Evolutionary conservation across 2,888 invertebrate species (phyloP).

Genomic region (Leucozona laternaria): DNA sequence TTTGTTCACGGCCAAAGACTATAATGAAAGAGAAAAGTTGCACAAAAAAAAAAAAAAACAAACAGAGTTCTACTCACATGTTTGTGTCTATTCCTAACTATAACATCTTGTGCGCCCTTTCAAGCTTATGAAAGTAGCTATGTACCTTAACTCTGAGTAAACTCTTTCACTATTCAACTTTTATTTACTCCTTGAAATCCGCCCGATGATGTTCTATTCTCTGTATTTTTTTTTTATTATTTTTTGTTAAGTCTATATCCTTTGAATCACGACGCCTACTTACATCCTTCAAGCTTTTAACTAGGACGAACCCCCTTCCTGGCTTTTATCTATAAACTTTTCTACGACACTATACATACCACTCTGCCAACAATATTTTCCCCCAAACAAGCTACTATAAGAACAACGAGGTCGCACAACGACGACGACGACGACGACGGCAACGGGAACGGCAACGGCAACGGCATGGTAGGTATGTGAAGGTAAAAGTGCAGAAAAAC

Average conservation of each 20-base stretch:
- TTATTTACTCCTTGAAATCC: conserved; percentile 44
- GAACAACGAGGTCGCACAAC: not conserved
- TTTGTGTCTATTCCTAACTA: not conserved
- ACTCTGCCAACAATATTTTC: not conserved
- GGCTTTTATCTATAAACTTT: conserved; percentile 46
- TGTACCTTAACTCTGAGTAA: conserved; percentile 46
- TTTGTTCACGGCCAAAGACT: conserved; percentile 17
- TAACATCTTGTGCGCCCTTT: conserved; percentile 57
- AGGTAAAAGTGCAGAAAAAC: conserved; percentile 51
- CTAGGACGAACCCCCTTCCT: conserved; percentile 40
- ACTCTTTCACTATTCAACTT: conserved; percentile 57
- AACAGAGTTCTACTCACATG: conserved; percentile 15
- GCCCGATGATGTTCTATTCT: conserved; percentile 36
- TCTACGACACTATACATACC: conserved; percentile 1
- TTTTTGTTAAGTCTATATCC: conserved; percentile 49
- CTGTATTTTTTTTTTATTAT: conserved; percentile 43
- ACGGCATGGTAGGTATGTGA: conserved; percentile 18
- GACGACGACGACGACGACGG: not conserved
- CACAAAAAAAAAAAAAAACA: conserved; percentile 9
- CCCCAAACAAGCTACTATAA: conserved; percentile 14
- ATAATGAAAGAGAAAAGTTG: conserved; percentile 5
- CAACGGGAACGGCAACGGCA: not conserved
- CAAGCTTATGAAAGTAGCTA: conserved; percentile 27
- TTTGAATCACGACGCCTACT: conserved; percentile 66
- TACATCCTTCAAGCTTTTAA: conserved; percentile 37